Evolutionary conservation across 2,888 invertebrate species (phyloP).

Genomic region (Hypomecis atomaria): DNA sequence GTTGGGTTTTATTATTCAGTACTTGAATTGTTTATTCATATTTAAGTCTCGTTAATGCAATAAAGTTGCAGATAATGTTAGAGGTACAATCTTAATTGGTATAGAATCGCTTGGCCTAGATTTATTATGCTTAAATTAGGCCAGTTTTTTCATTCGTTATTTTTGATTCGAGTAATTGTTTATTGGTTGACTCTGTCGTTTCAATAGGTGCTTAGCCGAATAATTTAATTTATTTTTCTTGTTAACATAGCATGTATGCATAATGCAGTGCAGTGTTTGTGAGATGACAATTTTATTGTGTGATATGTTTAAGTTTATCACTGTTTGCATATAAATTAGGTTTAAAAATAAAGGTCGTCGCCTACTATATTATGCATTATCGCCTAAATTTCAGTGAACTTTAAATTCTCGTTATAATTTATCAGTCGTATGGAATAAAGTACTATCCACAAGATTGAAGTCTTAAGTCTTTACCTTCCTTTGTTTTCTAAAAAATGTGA

Average conservation of each 20-base stretch:
- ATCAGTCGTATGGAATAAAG: neutral
- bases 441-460: neutral
- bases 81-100: slow-evolving; percentile 7
- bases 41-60: neutral
- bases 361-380: neutral
- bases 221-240: slow-evolving; percentile 1
- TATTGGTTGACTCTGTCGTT: neutral
- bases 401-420: neutral
- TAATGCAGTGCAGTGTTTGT: slow-evolving; percentile 17
- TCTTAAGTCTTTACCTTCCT: too few species aligned
- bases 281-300: neutral
- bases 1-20: slow-evolving; percentile 55
- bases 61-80: slow-evolving; percentile 18
- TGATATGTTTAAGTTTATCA: neutral
- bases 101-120: neutral
- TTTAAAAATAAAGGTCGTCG: neutral
- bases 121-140: neutral
- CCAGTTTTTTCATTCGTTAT: neutral
- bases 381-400: neutral
- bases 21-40: neutral
- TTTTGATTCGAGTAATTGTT: neutral
- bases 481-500: too few species aligned
- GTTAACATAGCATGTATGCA: slow-evolving; percentile 38
- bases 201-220: neutral
- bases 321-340: neutral